Percentiles rank a stretch among this genome's conserved stretches.
These are phyloP conservation scores for Nephrotoma appendiculata DNA, from an alignment of 2,888 invertebrate genomes.

Conservation along the genomic window DNA sequence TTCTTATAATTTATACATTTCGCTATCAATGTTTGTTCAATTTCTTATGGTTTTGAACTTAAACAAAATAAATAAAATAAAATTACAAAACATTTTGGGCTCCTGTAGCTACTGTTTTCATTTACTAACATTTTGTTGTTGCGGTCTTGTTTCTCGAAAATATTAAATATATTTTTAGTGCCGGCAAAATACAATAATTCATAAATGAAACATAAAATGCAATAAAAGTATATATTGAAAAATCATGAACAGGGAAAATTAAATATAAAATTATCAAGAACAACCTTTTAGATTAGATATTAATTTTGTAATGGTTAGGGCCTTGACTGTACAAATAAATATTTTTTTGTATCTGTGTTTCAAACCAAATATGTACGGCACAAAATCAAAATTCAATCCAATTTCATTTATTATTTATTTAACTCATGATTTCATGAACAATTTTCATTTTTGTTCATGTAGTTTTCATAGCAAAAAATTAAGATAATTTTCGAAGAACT, in stretches of 20 bases:
- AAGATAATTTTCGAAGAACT: background rate
- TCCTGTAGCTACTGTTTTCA: conserved; percentile 5
- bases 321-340: background rate
- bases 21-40: background rate
- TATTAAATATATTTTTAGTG: background rate
- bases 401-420: background rate
- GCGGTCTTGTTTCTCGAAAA: background rate
- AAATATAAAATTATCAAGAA: background rate
- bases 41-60: background rate
- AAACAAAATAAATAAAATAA: background rate
- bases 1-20: conserved; percentile 4
- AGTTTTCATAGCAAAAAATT: background rate
- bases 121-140: background rate
- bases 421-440: background rate
- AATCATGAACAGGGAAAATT: background rate
- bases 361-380: background rate
- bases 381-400: background rate
- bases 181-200: background rate
- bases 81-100: conserved; percentile 1
- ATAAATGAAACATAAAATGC: background rate
- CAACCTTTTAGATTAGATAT: background rate
- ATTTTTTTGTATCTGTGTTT: background rate
- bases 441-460: background rate
- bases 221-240: background rate
- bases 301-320: background rate